phyloP scores from a whole-genome alignment of 2,888 invertebrate genomes.

The Coecobrya sp. region DNA sequence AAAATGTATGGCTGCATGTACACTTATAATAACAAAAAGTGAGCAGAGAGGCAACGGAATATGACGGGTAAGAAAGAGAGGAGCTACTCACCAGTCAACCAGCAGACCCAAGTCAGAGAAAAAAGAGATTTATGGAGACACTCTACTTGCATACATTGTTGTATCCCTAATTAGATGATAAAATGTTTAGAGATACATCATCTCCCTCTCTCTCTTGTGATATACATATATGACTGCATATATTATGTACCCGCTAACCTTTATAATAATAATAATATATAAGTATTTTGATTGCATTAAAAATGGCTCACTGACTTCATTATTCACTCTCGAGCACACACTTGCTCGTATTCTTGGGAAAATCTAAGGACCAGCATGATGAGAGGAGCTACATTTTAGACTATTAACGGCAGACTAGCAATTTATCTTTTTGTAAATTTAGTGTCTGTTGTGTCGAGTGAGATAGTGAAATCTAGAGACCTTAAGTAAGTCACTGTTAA shows the following conservation, averaged over 20 bases:
- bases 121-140: constrained; percentile 47
- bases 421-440: constrained; percentile 1
- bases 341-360: not conserved
- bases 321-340: constrained; percentile 25
- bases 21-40: not conserved
- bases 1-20: too few species aligned
- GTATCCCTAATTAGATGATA: constrained; percentile 32
- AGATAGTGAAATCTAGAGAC: not conserved
- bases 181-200: constrained; percentile 21
- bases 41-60: constrained; percentile 19
- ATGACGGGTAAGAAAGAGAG: not conserved
- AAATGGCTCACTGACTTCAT: constrained; percentile 35
- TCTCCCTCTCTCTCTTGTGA: too few species aligned
- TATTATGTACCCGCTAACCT: not conserved
- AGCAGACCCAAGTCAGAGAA: not conserved
- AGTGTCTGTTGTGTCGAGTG: not conserved
- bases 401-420: not conserved
- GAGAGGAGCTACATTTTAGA: not conserved
- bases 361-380: not conserved
- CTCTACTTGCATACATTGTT: constrained; percentile 20
- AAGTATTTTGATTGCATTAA: constrained; percentile 26
- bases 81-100: not conserved
- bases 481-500: not conserved
- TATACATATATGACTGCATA: too few species aligned
- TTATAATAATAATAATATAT: not conserved